Conservation (phyloP, 2,888 invertebrate species). For the Sarcophaga carnaria region DNA sequence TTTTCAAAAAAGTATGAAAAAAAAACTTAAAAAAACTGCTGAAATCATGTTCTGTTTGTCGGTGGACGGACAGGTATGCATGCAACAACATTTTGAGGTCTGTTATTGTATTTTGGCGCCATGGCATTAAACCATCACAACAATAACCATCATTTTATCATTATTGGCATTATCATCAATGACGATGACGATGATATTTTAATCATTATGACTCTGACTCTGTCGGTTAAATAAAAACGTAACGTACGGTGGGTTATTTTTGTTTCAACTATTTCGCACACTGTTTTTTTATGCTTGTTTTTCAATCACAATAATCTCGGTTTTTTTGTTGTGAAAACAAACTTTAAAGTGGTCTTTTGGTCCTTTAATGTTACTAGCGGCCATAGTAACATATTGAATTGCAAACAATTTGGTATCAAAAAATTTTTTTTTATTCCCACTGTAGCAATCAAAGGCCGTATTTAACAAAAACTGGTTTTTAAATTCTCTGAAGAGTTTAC, state of each 20-base stretch:
- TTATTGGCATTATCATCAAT: slow-evolving; percentile 29
- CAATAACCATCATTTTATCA: slow-evolving; percentile 33
- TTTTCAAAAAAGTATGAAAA: slow-evolving; percentile 28
- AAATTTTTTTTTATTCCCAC: no score
- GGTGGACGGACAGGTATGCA: background rate
- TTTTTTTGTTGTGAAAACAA: no score
- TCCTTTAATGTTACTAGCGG: no score
- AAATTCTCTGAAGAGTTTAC: no score
- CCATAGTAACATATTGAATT: no score
- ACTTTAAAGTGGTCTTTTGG: no score
- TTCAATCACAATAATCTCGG: no score
- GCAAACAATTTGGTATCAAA: no score
- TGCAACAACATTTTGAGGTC: slow-evolving; percentile 56
- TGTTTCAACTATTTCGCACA: background rate
- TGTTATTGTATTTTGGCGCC: slow-evolving; percentile 64
- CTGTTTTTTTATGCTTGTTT: no score
- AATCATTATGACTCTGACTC: background rate
- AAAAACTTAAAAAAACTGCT: background rate
- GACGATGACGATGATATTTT: background rate
- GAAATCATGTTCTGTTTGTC: background rate
- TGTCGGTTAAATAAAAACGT: background rate
- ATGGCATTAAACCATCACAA: slow-evolving; percentile 54
- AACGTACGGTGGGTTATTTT: background rate
- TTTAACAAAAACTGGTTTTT: no score
- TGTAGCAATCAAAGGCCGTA: no score